These are phyloP conservation scores for Odontothrips loti DNA, from an alignment of 2,888 invertebrate species.

Conservation along the genomic window DNA sequence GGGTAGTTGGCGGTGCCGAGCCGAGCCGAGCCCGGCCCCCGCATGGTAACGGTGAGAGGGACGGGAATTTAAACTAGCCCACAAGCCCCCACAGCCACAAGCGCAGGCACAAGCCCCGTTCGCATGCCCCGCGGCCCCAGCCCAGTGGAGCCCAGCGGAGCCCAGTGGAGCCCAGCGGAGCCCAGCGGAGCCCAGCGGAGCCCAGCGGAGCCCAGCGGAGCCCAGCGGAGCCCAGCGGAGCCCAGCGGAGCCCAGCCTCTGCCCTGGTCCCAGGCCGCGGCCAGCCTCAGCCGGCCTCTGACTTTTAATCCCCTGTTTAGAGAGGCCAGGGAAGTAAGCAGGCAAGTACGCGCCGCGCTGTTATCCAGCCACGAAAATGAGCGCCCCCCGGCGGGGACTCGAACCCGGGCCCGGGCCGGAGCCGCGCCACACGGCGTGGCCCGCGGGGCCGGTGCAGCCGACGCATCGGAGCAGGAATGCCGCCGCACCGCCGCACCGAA, in stretches of 20 bases:
- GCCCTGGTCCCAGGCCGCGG: no score
- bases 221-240: no score
- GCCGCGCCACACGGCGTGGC: no score
- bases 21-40: no score
- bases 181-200: no score
- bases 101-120: background rate
- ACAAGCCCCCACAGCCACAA: no score
- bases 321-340: background rate
- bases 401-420: background rate
- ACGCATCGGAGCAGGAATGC: background rate
- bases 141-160: no score
- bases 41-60: background rate
- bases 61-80: slow-evolving; percentile 21
- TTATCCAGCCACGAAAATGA: background rate
- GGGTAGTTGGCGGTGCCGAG: no score
- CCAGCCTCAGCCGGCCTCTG: background rate
- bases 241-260: background rate
- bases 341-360: background rate
- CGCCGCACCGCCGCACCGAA: background rate
- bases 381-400: background rate
- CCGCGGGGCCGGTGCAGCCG: background rate
- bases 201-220: no score
- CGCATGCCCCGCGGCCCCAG: background rate
- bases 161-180: no score
- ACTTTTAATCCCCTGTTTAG: background rate